phyloP scores from a whole-genome alignment of 2,888 invertebrate genomes.

The Hartigia nigra region DNA sequence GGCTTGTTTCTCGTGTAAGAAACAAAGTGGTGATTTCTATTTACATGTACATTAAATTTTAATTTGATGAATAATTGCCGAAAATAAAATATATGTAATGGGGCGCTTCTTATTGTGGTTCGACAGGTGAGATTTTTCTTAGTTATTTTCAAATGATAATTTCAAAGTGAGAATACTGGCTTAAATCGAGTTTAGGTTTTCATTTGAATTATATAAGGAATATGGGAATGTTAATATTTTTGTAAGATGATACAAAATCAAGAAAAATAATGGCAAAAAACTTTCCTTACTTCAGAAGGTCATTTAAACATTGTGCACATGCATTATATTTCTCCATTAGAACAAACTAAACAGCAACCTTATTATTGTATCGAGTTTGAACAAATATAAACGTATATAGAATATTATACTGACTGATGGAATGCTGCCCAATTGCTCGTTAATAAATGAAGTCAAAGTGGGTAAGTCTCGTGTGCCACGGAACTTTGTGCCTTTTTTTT shows the following conservation, averaged over 20 bases:
- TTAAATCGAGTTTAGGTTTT: not conserved
- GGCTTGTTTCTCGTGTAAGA: not conserved
- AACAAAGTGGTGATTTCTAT: not conserved
- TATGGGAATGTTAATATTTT: not conserved
- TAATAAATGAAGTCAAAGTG: constrained; percentile 80
- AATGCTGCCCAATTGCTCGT: constrained; percentile 73
- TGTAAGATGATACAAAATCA: not conserved
- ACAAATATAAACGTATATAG: not conserved
- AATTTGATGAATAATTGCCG: not conserved
- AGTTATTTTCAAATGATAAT: not conserved
- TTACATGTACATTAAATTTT: not conserved
- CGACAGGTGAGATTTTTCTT: not conserved
- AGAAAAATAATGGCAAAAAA: not conserved
- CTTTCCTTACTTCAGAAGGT: not conserved
- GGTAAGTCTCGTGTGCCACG: constrained; percentile 82
- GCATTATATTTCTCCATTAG: not conserved
- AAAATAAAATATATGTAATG: not conserved
- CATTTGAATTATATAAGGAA: not conserved
- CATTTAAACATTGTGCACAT: not conserved
- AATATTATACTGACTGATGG: constrained; percentile 44
- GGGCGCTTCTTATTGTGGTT: not conserved
- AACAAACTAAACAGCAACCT: not conserved
- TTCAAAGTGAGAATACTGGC: not conserved
- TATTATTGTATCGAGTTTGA: not conserved
- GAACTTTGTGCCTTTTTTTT: constrained; percentile 78